These are phyloP conservation scores for Hedychridium roseum DNA, from an alignment of 2,888 invertebrate genomes.

Conservation along the genomic window DNA sequence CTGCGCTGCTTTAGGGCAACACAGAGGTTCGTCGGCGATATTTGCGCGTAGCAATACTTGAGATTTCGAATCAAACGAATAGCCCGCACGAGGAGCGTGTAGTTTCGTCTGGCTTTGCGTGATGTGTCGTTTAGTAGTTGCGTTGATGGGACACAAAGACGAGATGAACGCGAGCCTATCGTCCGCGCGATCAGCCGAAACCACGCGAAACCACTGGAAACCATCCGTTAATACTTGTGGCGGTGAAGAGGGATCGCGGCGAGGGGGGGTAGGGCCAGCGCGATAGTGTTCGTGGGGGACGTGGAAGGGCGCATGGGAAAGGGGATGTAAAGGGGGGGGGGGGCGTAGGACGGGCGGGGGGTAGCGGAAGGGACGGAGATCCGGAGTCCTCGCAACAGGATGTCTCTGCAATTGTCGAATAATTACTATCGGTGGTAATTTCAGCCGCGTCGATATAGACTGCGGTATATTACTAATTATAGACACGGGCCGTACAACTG, in stretches of 20 bases:
- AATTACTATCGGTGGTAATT: conserved; percentile 54
- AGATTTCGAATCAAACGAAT: too few relatives aligned
- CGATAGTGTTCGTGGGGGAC: too few relatives aligned
- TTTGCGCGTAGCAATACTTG: background rate
- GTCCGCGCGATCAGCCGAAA: conserved; percentile 33
- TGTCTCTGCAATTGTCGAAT: conserved; percentile 53
- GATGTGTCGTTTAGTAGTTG: conserved; percentile 25
- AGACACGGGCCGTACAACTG: conserved; percentile 35
- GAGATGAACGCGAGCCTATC: conserved; percentile 45
- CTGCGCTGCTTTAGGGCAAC: too few relatives aligned
- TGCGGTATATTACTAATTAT: conserved; percentile 52
- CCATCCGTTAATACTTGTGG: conserved; percentile 53
- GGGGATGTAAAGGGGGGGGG: conserved; percentile 19
- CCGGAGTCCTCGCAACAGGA: conserved; percentile 45
- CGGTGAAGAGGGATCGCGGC: conserved; percentile 32
- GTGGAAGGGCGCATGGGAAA: conserved; percentile 18
- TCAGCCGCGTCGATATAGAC: conserved; percentile 47
- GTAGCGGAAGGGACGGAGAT: conserved; percentile 22
- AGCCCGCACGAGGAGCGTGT: too few relatives aligned
- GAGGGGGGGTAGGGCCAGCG: conserved; percentile 21
- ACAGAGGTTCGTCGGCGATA: too few relatives aligned
- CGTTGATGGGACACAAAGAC: conserved; percentile 31
- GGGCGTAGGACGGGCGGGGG: conserved; percentile 6
- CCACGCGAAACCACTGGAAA: conserved; percentile 50
- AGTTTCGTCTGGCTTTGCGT: too few relatives aligned